Evolutionary conservation across 2,113 vertebrate species (phyloP), one percentile per base, ranked within the genome.

Genomic region (Numenius arquata): DNA sequence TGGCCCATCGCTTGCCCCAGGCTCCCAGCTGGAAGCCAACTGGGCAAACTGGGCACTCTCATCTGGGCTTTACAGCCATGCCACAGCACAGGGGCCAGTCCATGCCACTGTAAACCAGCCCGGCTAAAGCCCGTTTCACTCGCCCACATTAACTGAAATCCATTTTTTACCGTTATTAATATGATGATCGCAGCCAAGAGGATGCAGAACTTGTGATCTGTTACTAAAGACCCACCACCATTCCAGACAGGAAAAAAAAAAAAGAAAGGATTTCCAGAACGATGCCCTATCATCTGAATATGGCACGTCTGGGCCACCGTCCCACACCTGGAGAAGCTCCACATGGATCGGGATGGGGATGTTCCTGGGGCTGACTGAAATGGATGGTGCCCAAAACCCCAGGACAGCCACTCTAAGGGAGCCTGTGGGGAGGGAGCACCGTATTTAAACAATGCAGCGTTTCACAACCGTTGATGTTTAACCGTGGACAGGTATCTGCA

Each of bases 381-480:
- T 13, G 32, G 91, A 43, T 50, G 80, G 56, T 26, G 52, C 73
- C 68, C 47, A 50, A 47, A 65, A 70, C 9, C 8, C 29, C 18
- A 19, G 30, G 22, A 18, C 20, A 16, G 48, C 30, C 32, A 1
- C 26, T 65, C 40, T 7, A 16, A 11, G 19, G 50, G 61, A 47
- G n/a, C 12, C 66, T 53, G 25, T 18, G 79, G 74, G 59, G 68
- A 47, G 61, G 62, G 23, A 61, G 48, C 11, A 36, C 8, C 2
- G 0, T 8, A 14, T 12, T 50, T 21, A 27, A 22, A 61, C 2
- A 6, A 17, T 0, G 1, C 45, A 11, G 30, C 40, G 9, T 40
- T 40, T 77, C 30, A 2, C 16, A 32, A 61, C 56, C 6, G 17
- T 11, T 16, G 13, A 3, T 2, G 36, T 56, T 61, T 34, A 73